Percentiles rank a stretch among this genome's conserved stretches.
Conservation (phyloP, 2,113 vertebrate species). For the Stigmatopora nigra region DNA sequence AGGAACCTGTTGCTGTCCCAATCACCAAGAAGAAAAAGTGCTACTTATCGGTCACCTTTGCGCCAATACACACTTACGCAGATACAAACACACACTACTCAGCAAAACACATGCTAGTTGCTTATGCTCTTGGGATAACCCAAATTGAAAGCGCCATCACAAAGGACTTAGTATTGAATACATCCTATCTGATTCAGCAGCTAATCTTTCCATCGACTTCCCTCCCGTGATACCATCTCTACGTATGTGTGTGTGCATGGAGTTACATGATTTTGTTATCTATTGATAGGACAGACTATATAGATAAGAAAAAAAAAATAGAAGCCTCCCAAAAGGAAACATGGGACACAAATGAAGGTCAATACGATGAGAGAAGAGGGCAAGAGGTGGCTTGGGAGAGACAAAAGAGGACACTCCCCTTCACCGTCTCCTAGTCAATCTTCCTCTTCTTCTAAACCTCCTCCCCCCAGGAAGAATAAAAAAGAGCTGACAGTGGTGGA, state of each 20-base stretch:
- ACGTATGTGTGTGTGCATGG: constrained; percentile 12
- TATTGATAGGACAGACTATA: constrained; percentile 37
- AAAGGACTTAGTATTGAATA: constrained; percentile 53
- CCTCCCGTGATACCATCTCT: constrained; percentile 50
- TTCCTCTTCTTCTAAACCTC: constrained; percentile 15
- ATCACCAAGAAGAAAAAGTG: constrained; percentile 50
- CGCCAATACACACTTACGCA: constrained; percentile 3
- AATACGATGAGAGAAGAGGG: constrained; percentile 41
- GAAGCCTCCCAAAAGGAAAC: constrained; percentile 43
- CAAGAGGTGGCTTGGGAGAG: constrained; percentile 36
- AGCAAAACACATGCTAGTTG: constrained; percentile 32
- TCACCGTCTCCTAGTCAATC: constrained; percentile 3
- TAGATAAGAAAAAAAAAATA: constrained; percentile 49
- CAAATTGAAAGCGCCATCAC: constrained; percentile 47
- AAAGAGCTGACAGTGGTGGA: constrained; percentile 64
- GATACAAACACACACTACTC: constrained; percentile 23
- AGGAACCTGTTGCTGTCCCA: constrained; percentile 55
- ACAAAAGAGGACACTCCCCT: constrained; percentile 16
- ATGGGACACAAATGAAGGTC: constrained; percentile 53
- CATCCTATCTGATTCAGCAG: constrained; percentile 59
- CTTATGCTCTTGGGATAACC: constrained; percentile 48
- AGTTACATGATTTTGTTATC: constrained; percentile 44
- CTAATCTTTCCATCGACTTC: constrained; percentile 61
- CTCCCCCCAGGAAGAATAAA: constrained; percentile 44
- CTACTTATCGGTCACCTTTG: constrained; percentile 52